These are phyloP conservation scores for Hippasteria phrygiana DNA, from an alignment of 53 echinoderm and acorn worm species.

Conservation along the genomic window DNA sequence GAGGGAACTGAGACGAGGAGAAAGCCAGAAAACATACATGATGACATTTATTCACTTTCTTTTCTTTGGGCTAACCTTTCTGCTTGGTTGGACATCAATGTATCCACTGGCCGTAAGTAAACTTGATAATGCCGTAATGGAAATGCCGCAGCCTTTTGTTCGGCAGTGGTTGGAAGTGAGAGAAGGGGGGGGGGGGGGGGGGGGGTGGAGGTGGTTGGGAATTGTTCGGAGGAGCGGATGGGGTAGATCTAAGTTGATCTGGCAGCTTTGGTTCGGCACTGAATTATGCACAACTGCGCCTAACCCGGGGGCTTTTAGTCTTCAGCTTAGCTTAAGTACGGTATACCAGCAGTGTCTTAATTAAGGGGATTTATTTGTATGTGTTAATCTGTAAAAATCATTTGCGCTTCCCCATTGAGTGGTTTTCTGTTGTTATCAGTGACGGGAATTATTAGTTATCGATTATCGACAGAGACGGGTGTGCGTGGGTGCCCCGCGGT, in stretches of 20 bases:
- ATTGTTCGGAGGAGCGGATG: conserved; percentile 1
- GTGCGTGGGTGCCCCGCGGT: too few relatives aligned
- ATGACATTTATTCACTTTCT: conserved; percentile 37
- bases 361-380: too few relatives aligned
- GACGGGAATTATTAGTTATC: too few relatives aligned
- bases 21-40: neutral
- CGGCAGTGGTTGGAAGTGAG: too few relatives aligned
- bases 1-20: neutral
- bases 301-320: conserved; percentile 5
- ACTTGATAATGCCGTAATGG: conserved; percentile 35
- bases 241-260: conserved; percentile 3
- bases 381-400: too few relatives aligned
- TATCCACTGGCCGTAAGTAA: conserved; percentile 57
- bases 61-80: conserved; percentile 37
- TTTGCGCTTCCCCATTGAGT: too few relatives aligned
- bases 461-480: too few relatives aligned
- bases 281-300: conserved; percentile 20
- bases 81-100: conserved; percentile 41
- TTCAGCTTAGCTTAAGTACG: too few relatives aligned
- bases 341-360: too few relatives aligned
- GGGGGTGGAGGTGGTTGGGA: neutral
- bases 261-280: conserved; percentile 8
- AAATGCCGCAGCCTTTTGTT: conserved; percentile 15
- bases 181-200: neutral
- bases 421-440: too few relatives aligned